A percentile compares a stretch with the other conserved stretches of the same genome.
These are phyloP conservation scores for Chiloscyllium plagiosum DNA, from an alignment of 2,113 vertebrate species.

Conservation along the genomic window DNA sequence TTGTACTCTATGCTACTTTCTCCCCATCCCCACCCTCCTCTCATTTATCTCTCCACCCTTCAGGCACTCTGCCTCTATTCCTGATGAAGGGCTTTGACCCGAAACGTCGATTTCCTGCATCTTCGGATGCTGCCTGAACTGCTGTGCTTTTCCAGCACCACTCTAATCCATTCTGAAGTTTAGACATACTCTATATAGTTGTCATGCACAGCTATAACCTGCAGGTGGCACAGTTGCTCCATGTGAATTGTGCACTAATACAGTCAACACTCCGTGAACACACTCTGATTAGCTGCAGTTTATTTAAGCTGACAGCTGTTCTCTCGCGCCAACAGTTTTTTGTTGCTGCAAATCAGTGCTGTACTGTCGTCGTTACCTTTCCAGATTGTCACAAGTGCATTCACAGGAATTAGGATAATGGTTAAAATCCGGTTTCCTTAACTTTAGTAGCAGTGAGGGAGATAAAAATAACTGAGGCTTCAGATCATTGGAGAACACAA, in stretches of 20 bases:
- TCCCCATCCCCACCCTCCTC: no score
- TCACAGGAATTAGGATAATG: neutral
- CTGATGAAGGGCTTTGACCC: no score
- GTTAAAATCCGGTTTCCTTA: neutral
- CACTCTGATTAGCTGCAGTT: neutral
- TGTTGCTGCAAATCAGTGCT: neutral
- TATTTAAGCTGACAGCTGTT: slow-evolving; percentile 27
- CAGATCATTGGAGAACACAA: neutral
- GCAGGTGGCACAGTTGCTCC: slow-evolving; percentile 2
- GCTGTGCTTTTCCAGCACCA: no score
- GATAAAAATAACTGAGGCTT: neutral
- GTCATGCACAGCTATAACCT: neutral
- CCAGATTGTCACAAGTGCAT: neutral
- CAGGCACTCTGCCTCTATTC: no score
- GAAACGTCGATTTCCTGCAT: no score
- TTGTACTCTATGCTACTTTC: no score
- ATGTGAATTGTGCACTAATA: neutral
- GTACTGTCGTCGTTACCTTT: slow-evolving; percentile 23
- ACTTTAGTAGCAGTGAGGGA: neutral
- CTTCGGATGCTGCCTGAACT: no score
- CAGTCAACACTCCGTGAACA: neutral
- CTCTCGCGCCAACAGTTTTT: neutral
- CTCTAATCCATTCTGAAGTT: neutral
- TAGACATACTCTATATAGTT: neutral
- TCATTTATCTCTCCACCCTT: no score